Conservation (phyloP, 2,888 invertebrate genomes). For the Andricus quercusramuli region DNA sequence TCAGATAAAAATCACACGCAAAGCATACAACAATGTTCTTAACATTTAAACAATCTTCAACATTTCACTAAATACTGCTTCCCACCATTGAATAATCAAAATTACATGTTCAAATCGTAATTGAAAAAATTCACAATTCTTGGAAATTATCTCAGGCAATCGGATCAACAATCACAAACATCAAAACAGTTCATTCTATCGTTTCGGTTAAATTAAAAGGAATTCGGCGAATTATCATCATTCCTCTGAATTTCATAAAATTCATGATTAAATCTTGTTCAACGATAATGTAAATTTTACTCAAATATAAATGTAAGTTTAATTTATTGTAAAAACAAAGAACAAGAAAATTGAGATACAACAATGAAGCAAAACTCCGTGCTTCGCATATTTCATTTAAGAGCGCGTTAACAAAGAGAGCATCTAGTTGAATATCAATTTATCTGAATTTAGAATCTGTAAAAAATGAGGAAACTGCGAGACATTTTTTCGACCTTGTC, state of each 20-base stretch:
- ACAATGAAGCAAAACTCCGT: not conserved
- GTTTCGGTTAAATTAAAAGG: not conserved
- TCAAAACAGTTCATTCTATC: not conserved
- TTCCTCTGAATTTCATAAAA: not conserved
- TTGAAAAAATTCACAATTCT: not conserved
- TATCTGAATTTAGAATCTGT: not conserved
- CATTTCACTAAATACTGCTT: conserved; percentile 3
- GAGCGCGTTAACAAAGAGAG: not conserved
- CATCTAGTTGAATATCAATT: not conserved
- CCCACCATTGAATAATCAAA: not conserved
- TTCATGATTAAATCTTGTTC: not conserved
- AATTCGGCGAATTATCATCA: not conserved
- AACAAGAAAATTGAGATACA: not conserved
- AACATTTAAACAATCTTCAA: conserved; percentile 24
- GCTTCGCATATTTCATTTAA: not conserved
- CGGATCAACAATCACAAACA: not conserved
- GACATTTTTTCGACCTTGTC: conserved; percentile 18
- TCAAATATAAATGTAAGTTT: not conserved
- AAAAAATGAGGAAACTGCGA: conserved; percentile 7
- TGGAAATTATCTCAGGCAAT: not conserved
- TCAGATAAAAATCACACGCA: not conserved
- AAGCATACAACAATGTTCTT: not conserved
- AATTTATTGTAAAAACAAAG: not conserved
- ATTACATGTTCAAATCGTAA: not conserved
- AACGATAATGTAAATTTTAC: not conserved